These are phyloP conservation scores for Agriopis leucophaearia DNA, from an alignment of 2,888 invertebrate species.

Conservation along the genomic window DNA sequence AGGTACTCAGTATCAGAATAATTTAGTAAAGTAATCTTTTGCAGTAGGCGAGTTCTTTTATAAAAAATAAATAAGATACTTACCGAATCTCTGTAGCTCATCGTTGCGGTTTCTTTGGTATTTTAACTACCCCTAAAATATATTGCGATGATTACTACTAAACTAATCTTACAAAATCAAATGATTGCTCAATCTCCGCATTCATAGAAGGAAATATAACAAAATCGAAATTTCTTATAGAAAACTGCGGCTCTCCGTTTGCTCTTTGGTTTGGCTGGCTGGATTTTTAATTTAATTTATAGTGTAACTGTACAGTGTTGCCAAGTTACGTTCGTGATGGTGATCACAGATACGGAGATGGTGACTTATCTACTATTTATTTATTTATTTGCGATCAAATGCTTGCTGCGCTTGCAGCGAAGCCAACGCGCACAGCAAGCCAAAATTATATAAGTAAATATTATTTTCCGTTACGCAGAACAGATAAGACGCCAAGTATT, in stretches of 20 bases:
- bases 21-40: not conserved
- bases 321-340: not conserved
- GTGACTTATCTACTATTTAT: too few relatives aligned
- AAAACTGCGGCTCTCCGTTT: conserved; percentile 2
- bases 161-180: not conserved
- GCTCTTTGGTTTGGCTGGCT: too few relatives aligned
- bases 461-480: too few relatives aligned
- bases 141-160: conserved; percentile 2
- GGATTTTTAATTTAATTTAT: not conserved
- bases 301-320: not conserved
- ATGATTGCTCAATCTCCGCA: not conserved
- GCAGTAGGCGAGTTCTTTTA: not conserved
- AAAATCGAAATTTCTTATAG: not conserved
- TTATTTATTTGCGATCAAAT: too few relatives aligned
- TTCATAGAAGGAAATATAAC: not conserved
- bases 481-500: too few relatives aligned
- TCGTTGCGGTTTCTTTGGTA: conserved; percentile 49
- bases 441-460: too few relatives aligned
- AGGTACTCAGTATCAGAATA: not conserved
- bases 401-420: too few relatives aligned
- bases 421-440: too few relatives aligned
- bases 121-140: not conserved
- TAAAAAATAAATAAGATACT: conserved; percentile 51
- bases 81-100: conserved; percentile 79
- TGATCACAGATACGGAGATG: too few relatives aligned